phyloP scores from a whole-genome alignment of 2,797 vertebrate genomes.

The Notolepis coatsorum region DNA sequence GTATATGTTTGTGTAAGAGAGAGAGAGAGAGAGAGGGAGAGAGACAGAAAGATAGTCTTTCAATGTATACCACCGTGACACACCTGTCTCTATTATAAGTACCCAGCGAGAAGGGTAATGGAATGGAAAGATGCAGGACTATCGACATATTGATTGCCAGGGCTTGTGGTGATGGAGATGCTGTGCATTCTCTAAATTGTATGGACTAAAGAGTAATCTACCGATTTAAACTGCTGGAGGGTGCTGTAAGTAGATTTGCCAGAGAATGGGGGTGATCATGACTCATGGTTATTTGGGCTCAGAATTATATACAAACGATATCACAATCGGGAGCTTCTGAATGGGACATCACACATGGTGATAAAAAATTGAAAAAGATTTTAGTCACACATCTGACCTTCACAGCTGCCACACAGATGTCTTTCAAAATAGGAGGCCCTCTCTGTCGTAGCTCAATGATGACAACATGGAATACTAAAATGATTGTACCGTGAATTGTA shows the following conservation, averaged over 20 bases:
- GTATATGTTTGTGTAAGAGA: too few species aligned
- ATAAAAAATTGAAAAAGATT: too few species aligned
- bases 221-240: conserved; percentile 60
- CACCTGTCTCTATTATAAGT: conserved; percentile 2
- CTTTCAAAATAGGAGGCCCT: too few species aligned
- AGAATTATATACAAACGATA: conserved; percentile 34
- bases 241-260: conserved; percentile 63
- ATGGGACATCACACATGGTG: too few species aligned
- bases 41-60: background rate
- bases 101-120: conserved; percentile 35
- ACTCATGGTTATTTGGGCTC: conserved; percentile 41
- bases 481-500: too few species aligned
- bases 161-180: conserved; percentile 57
- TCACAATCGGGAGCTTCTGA: too few species aligned
- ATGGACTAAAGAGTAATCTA: conserved; percentile 73
- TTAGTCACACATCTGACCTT: too few species aligned
- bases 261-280: conserved; percentile 59
- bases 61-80: background rate
- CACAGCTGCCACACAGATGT: too few species aligned
- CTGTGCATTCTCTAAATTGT: conserved; percentile 63
- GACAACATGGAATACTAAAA: too few species aligned
- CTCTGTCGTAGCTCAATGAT: too few species aligned
- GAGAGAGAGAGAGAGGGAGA: background rate
- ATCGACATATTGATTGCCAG: conserved; percentile 72
- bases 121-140: conserved; percentile 56